phyloP scores from a whole-genome alignment of 30 jellyfish, hydroid and myxozoan species.

The Rhopilema esculentum region DNA sequence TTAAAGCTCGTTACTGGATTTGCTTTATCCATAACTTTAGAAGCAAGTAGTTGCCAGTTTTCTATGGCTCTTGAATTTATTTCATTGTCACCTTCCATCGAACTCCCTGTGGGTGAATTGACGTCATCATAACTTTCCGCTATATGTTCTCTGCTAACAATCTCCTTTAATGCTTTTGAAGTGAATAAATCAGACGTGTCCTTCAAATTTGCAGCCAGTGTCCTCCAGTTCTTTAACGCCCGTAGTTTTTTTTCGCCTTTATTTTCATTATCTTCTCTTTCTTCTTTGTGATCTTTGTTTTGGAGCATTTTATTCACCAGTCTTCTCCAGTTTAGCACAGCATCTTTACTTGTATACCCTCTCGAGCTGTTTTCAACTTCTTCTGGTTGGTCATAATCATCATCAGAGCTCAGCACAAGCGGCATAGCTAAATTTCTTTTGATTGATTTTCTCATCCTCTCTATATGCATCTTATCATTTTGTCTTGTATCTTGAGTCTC shows the following conservation, averaged over 20 bases:
- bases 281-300: not conserved
- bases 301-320: not conserved
- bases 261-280: not conserved
- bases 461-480: too few relatives aligned
- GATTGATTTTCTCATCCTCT: not conserved
- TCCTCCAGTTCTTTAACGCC: slow-evolving; percentile 18
- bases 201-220: not conserved
- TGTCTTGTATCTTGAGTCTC: not conserved
- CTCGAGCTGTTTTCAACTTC: not conserved
- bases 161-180: not conserved
- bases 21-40: not conserved
- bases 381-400: slow-evolving; percentile 52
- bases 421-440: not conserved
- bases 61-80: not conserved
- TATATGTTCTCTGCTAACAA: not conserved
- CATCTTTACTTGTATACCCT: not conserved
- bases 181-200: not conserved
- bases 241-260: not conserved
- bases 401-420: slow-evolving; percentile 32
- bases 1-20: not conserved
- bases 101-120: too few relatives aligned
- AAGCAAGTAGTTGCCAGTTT: slow-evolving; percentile 18
- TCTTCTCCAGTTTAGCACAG: slow-evolving; percentile 23
- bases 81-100: too few relatives aligned
- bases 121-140: too few relatives aligned